Percentiles rank a stretch among this genome's conserved stretches.
phyloP scores from a whole-genome alignment of 2,113 vertebrate genomes.

The Isurus oxyrinchus region DNA sequence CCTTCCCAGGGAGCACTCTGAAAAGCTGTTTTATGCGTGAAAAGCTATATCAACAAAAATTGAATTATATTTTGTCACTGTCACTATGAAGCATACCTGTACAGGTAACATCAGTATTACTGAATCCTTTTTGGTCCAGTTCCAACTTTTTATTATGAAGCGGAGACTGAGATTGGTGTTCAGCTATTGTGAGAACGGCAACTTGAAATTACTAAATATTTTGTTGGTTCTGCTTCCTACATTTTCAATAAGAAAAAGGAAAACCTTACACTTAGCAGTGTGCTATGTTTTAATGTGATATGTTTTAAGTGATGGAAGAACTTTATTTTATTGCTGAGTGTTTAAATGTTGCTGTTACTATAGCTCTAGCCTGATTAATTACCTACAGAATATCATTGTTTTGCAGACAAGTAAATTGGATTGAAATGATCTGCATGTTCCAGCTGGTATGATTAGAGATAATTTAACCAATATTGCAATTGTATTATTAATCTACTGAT shows the following conservation, averaged over 20 bases:
- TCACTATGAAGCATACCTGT: not conserved
- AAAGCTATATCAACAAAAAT: not conserved
- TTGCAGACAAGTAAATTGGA: not conserved
- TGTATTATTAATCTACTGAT: not conserved
- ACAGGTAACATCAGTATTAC: not conserved
- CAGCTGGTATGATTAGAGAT: not conserved
- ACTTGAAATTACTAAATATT: not conserved
- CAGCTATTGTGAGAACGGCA: not conserved
- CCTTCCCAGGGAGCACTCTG: not conserved
- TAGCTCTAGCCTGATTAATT: not conserved
- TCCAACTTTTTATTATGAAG: not conserved
- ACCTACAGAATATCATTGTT: not conserved
- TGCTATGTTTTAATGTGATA: too few species aligned
- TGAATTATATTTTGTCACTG: not conserved
- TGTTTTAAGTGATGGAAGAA: not conserved
- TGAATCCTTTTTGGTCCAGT: not conserved
- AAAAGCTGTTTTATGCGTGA: not conserved
- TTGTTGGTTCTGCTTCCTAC: not conserved
- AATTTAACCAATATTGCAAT: not conserved
- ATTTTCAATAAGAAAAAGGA: not conserved
- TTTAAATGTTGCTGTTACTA: not conserved
- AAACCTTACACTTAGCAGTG: not conserved
- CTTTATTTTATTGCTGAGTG: not conserved
- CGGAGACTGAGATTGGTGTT: not conserved
- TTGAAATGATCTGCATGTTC: not conserved